A percentile compares a stretch with the other conserved stretches of the same genome.
Conservation (phyloP, 2,113 vertebrate species). For the Sceloporus tristichus region DNA sequence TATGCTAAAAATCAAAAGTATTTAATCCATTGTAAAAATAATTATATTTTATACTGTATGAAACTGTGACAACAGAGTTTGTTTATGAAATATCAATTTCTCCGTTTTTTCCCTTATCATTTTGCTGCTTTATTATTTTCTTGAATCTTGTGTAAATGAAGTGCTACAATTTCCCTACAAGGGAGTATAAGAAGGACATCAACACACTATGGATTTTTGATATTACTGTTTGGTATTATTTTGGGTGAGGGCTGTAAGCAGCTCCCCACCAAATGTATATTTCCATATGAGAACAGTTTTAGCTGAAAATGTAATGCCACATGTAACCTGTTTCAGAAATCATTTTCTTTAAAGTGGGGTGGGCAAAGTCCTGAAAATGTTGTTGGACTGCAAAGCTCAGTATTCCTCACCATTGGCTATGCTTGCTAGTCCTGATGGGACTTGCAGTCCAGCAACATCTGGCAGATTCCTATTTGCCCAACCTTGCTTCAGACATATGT, state of each 20-base stretch:
- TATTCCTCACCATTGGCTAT: too few relatives aligned
- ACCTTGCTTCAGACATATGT: background rate
- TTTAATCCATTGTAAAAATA: constrained; percentile 54
- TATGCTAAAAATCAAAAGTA: constrained; percentile 43
- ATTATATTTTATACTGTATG: constrained; percentile 45
- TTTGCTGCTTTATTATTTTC: constrained; percentile 26
- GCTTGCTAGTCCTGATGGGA: too few relatives aligned
- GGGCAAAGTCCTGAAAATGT: too few relatives aligned
- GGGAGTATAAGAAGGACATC: constrained; percentile 21
- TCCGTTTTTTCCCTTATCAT: background rate
- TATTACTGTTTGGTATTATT: constrained; percentile 19
- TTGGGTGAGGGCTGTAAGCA: background rate
- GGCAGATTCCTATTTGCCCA: too few relatives aligned
- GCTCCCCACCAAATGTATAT: background rate
- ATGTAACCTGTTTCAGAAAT: constrained; percentile 17
- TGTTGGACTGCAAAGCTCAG: too few relatives aligned
- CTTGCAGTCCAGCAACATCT: too few relatives aligned
- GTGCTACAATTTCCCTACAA: constrained; percentile 49
- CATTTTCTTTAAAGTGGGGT: background rate
- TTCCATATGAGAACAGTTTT: constrained; percentile 37
- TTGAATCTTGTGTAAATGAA: background rate
- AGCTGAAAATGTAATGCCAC: constrained; percentile 2
- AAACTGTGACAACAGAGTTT: constrained; percentile 47
- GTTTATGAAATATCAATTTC: constrained; percentile 33
- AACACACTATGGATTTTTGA: background rate